Percentiles rank a stretch among this genome's conserved stretches.
Evolutionary conservation across 2,797 vertebrate species (phyloP).

Genomic region (Molossus alvarezi): DNA sequence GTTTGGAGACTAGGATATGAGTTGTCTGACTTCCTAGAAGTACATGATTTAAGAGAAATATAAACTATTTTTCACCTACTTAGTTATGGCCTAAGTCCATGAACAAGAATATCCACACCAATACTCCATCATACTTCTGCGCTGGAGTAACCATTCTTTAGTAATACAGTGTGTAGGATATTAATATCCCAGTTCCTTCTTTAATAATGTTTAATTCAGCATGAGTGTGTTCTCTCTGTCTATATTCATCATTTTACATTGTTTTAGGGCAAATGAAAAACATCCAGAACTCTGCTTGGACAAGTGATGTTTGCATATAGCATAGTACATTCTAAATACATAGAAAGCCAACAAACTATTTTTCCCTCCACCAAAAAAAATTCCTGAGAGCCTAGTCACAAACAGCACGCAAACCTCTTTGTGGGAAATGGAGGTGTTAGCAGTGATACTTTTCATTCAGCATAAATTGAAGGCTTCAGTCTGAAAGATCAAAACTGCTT

Average conservation of each 20-base stretch:
- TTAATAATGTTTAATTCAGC: neutral
- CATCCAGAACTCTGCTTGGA: neutral
- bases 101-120: neutral
- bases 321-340: neutral
- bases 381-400: neutral
- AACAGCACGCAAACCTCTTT: neutral
- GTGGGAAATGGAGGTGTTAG: neutral
- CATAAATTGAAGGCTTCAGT: constrained; percentile 19
- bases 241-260: neutral
- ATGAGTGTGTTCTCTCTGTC: neutral
- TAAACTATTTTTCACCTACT: neutral
- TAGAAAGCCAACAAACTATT: neutral
- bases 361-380: neutral
- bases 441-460: neutral
- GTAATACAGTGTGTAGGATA: neutral
- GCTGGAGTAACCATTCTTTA: neutral
- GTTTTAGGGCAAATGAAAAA: constrained; percentile 15
- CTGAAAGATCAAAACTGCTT: constrained; percentile 15
- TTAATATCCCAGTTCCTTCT: neutral
- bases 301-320: neutral
- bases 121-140: neutral
- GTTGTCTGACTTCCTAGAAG: neutral
- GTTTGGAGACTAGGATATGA: neutral
- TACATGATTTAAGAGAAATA: constrained; percentile 17
- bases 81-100: neutral